Percentiles rank a stretch among this genome's conserved stretches.
Conservation (phyloP, 2,113 vertebrate species). For the Fregata magnificens region DNA sequence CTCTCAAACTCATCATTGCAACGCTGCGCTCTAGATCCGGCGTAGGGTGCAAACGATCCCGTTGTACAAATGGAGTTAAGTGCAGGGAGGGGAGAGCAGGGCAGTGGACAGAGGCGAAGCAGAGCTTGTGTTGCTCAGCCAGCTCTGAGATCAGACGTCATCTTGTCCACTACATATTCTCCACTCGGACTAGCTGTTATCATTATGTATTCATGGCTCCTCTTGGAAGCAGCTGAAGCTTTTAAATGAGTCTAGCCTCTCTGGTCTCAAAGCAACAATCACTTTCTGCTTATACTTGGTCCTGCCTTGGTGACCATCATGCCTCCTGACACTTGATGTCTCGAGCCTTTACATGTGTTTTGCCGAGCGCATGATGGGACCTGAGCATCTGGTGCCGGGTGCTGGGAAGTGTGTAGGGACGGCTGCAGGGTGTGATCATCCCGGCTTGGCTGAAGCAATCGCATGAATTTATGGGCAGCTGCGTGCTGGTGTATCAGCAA, state of each 20-base stretch:
- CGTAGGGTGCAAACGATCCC: fast-evolving
- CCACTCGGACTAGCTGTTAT: background rate
- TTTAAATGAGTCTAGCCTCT: background rate
- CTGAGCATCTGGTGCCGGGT: background rate
- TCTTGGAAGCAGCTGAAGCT: background rate
- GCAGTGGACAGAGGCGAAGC: fast-evolving
- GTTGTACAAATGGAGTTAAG: background rate
- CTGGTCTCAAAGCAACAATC: background rate
- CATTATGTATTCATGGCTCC: background rate
- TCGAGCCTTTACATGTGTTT: fast-evolving
- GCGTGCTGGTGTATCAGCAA: background rate
- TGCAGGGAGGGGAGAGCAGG: background rate
- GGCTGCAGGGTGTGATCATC: background rate
- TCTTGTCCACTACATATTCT: background rate
- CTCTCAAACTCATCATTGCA: background rate
- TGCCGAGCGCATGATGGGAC: background rate
- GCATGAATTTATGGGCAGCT: background rate
- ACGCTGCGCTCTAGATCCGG: background rate
- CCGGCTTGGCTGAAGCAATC: fast-evolving
- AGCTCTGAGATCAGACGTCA: background rate
- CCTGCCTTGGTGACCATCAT: background rate
- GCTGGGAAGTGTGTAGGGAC: background rate
- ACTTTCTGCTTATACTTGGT: background rate
- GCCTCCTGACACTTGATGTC: background rate
- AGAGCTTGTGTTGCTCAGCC: fast-evolving